Base-by-base conservation (phyloP, 2,888 invertebrate genomes). In the Andrena marginata region DNA sequence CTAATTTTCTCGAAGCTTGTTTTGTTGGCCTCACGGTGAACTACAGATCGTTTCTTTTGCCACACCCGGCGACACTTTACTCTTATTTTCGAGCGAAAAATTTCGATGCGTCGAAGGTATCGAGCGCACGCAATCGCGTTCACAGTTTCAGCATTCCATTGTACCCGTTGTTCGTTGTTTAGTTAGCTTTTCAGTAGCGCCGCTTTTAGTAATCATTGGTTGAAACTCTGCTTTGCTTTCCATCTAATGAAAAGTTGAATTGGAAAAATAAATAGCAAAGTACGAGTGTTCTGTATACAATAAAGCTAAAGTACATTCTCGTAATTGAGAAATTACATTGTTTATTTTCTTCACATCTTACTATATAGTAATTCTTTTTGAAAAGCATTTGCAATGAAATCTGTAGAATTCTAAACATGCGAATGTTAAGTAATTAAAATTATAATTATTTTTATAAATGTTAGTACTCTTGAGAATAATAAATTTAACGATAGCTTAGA, bases 171-270 rank as follows among this genome's bases (percentile, higher is more conserved):
- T 70, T 33, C 59, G 54, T 56, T 77, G 85, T 89, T 89, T 68
- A 70, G 78, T 86, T 87, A 70, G 91, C 90, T 91, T 91, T 26
- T 56, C 73, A 65, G 89, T 91, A 92, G 92, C 86, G 86, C 86
- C 85, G 92, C 90, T 92, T 91, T 84, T 92, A 90, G 90, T 85
- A 35, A 85, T 85, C 82, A 85, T 81, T 48, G 63, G 65, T 85
- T 86, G 71, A 80, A 77, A 87, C 81, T 82, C 73, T 77, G 71
- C 42, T 42, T 31, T 70, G 13, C 72, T 83, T 81, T 81, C 77
- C 82, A 67, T 64, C 56, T 23, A 29, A 63, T 42, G 42, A 42
- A 42, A 42, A 4, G 13, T 16, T 16, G 42, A 42, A 42, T 42
- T 42, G 16, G 42, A 16, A 42, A 42, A 42, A 16, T 16, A 13